These are phyloP conservation scores for Trichogramma pretiosum DNA, from an alignment of 1,140 invertebrate genomes.

Conservation along the genomic window DNA sequence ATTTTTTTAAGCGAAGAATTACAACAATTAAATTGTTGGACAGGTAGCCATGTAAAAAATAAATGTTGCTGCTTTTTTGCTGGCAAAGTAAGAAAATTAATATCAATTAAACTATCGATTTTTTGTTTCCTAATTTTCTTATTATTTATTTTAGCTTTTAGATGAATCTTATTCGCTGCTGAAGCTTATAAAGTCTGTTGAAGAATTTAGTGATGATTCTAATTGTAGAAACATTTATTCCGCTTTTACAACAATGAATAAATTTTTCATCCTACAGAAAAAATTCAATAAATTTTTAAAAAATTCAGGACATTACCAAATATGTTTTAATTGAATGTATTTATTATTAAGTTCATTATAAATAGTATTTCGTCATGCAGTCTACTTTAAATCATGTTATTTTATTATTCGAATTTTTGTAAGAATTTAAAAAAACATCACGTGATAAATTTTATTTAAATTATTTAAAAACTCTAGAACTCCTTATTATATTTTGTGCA, in stretches of 20 bases:
- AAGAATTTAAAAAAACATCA: too few relatives aligned
- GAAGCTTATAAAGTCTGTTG: background rate
- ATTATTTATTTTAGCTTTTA: conserved; percentile 1
- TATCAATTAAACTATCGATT: too few relatives aligned
- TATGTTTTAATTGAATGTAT: too few relatives aligned
- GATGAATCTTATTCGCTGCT: background rate
- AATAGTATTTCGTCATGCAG: too few relatives aligned
- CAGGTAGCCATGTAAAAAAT: background rate
- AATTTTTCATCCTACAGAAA: background rate
- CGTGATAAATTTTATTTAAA: too few relatives aligned
- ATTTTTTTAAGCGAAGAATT: background rate
- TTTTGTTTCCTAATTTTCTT: background rate
- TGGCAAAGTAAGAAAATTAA: conserved; percentile 8
- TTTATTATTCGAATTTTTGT: too few relatives aligned
- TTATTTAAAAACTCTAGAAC: too few relatives aligned
- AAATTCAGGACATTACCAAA: background rate
- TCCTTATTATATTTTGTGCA: too few relatives aligned
- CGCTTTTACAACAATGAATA: background rate
- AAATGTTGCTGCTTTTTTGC: conserved; percentile 6
- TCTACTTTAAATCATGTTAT: too few relatives aligned
- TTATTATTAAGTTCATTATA: too few relatives aligned
- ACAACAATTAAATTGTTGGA: background rate
- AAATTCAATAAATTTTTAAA: background rate
- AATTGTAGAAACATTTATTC: background rate
- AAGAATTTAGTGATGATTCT: background rate